Evolutionary conservation across 1,140 invertebrate genomes (phyloP).

Genomic region (Globodera ellingtonae): DNA sequence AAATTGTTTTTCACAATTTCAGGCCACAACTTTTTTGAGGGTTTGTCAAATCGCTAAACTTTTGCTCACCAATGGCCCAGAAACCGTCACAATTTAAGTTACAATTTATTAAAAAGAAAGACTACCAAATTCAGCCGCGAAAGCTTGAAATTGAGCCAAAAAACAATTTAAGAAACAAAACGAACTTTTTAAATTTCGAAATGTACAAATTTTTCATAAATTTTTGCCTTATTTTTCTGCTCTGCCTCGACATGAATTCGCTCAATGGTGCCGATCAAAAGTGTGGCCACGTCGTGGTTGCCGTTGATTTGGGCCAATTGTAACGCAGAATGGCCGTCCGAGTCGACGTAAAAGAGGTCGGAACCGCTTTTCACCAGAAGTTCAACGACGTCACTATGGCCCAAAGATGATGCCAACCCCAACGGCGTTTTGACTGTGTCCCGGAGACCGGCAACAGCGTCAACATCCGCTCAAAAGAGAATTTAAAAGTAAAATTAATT

Average conservation of each 20-base stretch:
- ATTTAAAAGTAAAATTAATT: conserved; percentile 1
- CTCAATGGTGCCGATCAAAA: conserved; percentile 73
- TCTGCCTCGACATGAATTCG: conserved; percentile 40
- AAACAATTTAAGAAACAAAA: no score
- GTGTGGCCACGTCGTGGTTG: conserved; percentile 73
- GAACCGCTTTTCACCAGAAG: conserved; percentile 75
- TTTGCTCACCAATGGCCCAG: no score
- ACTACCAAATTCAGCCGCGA: no score
- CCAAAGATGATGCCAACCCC: conserved; percentile 80
- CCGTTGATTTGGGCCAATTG: conserved; percentile 77
- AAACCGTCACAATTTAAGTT: no score
- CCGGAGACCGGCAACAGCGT: conserved; percentile 23
- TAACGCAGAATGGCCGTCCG: conserved; percentile 73
- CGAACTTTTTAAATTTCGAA: no score
- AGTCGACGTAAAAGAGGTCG: conserved; percentile 73
- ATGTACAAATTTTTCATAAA: background rate
- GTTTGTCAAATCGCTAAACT: no score
- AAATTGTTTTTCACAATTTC: no score
- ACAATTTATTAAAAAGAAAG: no score
- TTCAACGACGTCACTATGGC: conserved; percentile 75
- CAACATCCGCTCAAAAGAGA: conserved; percentile 33
- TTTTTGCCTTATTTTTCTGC: conserved; percentile 27
- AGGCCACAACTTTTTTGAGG: no score
- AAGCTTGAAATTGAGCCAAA: no score
- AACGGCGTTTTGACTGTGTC: conserved; percentile 73